Evolutionary conservation across 2,888 invertebrate genomes (phyloP), one percentile per base, ranked within the genome.

Genomic region (Melieria omissa): DNA sequence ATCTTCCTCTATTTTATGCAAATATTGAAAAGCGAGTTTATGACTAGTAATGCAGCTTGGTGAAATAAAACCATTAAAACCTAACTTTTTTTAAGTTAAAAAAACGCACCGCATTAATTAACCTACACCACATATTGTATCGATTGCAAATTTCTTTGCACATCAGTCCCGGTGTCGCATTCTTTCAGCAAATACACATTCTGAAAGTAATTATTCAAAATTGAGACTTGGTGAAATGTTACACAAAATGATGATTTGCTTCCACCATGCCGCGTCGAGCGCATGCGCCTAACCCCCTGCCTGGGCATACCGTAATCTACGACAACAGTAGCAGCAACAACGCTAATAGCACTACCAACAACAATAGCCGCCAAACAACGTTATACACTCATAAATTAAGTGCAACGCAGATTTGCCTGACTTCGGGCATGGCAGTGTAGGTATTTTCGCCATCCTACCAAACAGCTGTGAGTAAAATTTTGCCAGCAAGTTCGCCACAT

Each of bases 391-490:
- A 67, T 44, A 58, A 72, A 54, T 72, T 47, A 14, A 55, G 42
- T 62, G 62, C 61, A 54, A 46, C 52, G 52, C 58, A 45, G 65
- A 62, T 58, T 65, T 62, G 49, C 12, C n/a, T 54, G 42, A 14
- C 61, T 57, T 46, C 49, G 46, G 57, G 49, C 10, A 73, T 69
- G 68, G 65, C 46, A 29, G 54, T 70, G 65, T 52, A 65, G 29
- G 5, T 65, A 29, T 47, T 46, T 63, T 42, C n/a, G 65, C 55
- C 46, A 54, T 58, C 29, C 14, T 46, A 44, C 61, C 42, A 62
- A 73, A 52, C 72, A 74, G 72, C 72, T 71, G 74, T 74, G 63
- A 70, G 70, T 62, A 49, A 29, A 64, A 45, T 58, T 29, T 66
- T 47, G 29, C 29, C 29, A 29, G 47, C 7, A 45, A 65, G 46